phyloP scores from a whole-genome alignment of 64 coral and sea anemone species.

The Montipora foliosa region DNA sequence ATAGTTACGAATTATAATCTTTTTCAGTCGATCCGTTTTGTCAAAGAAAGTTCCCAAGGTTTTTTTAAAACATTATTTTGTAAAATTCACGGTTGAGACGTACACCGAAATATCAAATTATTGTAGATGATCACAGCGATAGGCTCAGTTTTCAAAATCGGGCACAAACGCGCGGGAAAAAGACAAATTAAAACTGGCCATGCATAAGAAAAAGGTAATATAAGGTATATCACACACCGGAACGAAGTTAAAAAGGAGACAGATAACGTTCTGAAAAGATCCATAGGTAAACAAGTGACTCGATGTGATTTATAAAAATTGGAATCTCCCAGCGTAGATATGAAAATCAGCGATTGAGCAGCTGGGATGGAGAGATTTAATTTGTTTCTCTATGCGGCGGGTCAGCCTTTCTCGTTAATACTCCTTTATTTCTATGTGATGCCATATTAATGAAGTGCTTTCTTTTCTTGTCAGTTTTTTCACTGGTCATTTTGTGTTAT shows the following conservation, averaged over 20 bases:
- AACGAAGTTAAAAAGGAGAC: neutral
- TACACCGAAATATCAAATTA: neutral
- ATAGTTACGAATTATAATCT: neutral
- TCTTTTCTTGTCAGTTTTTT: constrained; percentile 39
- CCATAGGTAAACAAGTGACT: constrained; percentile 21
- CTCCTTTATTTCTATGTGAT: constrained; percentile 33
- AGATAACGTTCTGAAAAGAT: constrained; percentile 11
- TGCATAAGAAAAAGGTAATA: constrained; percentile 25
- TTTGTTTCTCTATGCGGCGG: constrained; percentile 14
- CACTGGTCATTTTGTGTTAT: constrained; percentile 35
- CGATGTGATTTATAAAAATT: neutral
- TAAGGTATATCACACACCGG: neutral
- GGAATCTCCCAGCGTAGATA: neutral
- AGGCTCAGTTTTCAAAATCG: neutral
- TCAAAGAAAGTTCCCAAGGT: too few species aligned
- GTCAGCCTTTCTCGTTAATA: neutral
- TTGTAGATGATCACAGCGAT: neutral
- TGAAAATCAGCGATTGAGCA: neutral
- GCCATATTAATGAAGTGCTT: constrained; percentile 44
- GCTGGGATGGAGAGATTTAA: constrained; percentile 3
- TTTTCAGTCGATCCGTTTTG: neutral
- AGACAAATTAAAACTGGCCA: constrained; percentile 12
- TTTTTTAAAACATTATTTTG: too few species aligned
- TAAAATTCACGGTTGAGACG: too few species aligned
- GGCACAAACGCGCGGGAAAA: neutral